phyloP scores from a whole-genome alignment of 1,140 invertebrate species.

The Trachymyrmex cornetzi region DNA sequence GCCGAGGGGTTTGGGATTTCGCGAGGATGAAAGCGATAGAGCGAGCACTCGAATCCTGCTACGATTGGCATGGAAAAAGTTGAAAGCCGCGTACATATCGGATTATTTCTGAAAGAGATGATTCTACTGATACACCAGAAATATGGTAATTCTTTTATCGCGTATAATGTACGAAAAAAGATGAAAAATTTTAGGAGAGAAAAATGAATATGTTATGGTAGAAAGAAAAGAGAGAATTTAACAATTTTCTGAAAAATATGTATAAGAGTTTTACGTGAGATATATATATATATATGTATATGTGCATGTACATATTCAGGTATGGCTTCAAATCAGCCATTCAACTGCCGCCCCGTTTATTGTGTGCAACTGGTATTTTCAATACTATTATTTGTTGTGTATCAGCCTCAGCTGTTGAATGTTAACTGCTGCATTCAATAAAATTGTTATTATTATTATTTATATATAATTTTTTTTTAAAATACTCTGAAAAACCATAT shows the following conservation, averaged over 20 bases:
- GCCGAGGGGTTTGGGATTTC: conserved; percentile 30
- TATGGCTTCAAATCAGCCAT: too few species aligned
- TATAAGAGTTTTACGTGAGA: neutral
- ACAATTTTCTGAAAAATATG: neutral
- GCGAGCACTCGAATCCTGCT: neutral
- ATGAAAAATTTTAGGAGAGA: neutral
- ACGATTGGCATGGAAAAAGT: conserved; percentile 40
- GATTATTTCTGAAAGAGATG: conserved; percentile 40
- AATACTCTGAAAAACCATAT: neutral
- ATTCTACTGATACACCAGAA: neutral
- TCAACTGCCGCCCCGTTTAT: too few species aligned
- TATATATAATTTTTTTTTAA: neutral
- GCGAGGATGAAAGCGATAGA: conserved; percentile 24
- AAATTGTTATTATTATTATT: neutral
- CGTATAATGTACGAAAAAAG: neutral
- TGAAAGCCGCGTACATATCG: conserved; percentile 40
- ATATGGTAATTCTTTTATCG: conserved; percentile 6
- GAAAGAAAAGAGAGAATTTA: neutral
- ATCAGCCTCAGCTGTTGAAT: too few species aligned
- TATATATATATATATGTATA: neutral
- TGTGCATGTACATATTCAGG: too few species aligned
- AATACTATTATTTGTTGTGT: too few species aligned
- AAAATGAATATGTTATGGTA: neutral
- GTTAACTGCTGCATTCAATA: too few species aligned
- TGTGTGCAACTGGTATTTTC: too few species aligned